Evolutionary conservation across 2,888 invertebrate species (phyloP).

Genomic region (Campaea margaritaria): DNA sequence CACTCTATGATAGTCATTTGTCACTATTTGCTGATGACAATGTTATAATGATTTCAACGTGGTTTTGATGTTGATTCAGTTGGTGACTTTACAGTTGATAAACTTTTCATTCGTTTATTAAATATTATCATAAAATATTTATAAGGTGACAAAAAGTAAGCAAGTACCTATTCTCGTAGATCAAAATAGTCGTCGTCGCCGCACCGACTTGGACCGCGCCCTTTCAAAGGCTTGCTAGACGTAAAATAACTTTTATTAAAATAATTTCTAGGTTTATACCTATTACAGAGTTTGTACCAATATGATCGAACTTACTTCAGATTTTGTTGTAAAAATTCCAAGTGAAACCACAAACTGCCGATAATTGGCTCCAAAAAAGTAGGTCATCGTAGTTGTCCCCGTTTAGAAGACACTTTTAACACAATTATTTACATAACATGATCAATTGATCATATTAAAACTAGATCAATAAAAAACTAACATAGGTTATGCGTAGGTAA

Average conservation of each 20-base stretch:
- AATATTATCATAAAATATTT: constrained; percentile 1
- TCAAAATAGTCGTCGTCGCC: too few species aligned
- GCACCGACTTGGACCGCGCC: too few species aligned
- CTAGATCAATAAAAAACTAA: constrained; percentile 16
- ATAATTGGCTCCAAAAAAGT: constrained; percentile 52
- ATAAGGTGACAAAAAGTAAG: background rate
- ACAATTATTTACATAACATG: constrained; percentile 42
- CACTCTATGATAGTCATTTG: constrained; percentile 16
- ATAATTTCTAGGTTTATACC: too few species aligned
- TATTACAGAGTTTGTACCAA: background rate
- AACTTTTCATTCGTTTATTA: background rate
- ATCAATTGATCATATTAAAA: constrained; percentile 11
- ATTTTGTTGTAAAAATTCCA: constrained; percentile 19
- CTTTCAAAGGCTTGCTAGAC: too few species aligned
- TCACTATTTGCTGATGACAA: constrained; percentile 3
- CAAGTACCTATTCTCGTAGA: too few species aligned
- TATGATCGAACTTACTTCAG: background rate
- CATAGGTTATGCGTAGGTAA: constrained; percentile 11
- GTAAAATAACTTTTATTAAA: too few species aligned
- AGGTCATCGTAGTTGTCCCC: constrained; percentile 49
- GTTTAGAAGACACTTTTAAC: constrained; percentile 36
- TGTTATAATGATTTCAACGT: background rate
- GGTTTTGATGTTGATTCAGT: background rate
- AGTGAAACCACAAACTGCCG: constrained; percentile 44
- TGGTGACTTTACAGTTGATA: background rate